A percentile compares a stretch with the other conserved stretches of the same genome.
Conservation (phyloP, 2,888 invertebrate species). For the Alentia gelatinosa region DNA sequence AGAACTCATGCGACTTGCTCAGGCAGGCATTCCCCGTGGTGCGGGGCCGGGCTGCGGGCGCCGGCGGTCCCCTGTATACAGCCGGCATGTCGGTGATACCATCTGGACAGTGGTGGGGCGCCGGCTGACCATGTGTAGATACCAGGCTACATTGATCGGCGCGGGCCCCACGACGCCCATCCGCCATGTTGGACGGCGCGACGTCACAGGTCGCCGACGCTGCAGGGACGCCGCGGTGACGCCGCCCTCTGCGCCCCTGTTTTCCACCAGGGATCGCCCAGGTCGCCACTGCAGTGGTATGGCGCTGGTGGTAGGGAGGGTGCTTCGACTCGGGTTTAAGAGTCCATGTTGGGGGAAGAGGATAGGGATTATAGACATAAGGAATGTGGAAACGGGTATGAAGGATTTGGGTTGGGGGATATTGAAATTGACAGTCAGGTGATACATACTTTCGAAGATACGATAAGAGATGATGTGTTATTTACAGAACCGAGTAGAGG, state of each 20-base stretch:
- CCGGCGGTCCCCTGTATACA: neutral
- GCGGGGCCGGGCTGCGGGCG: neutral
- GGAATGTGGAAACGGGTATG: too few species aligned
- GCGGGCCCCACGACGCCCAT: neutral
- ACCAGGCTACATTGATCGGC: constrained; percentile 5
- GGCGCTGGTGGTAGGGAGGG: neutral
- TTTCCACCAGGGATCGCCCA: neutral
- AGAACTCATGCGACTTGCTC: neutral
- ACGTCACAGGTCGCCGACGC: neutral
- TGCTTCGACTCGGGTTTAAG: too few species aligned
- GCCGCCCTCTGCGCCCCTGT: neutral
- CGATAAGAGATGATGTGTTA: too few species aligned
- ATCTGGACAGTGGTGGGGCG: neutral
- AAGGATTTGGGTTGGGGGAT: too few species aligned
- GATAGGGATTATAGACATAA: too few species aligned
- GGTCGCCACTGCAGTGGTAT: neutral
- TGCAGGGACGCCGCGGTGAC: neutral
- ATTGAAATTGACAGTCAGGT: too few species aligned
- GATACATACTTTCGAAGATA: too few species aligned
- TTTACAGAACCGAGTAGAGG: too few species aligned
- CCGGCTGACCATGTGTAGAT: constrained; percentile 49
- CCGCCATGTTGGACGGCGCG: neutral
- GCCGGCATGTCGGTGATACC: constrained; percentile 10
- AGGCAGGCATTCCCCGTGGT: neutral
- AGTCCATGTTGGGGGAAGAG: too few species aligned